A percentile compares a stretch with the other conserved stretches of the same genome.
phyloP scores from a whole-genome alignment of 1,140 invertebrate genomes.

The Trichonephila clavipes region DNA sequence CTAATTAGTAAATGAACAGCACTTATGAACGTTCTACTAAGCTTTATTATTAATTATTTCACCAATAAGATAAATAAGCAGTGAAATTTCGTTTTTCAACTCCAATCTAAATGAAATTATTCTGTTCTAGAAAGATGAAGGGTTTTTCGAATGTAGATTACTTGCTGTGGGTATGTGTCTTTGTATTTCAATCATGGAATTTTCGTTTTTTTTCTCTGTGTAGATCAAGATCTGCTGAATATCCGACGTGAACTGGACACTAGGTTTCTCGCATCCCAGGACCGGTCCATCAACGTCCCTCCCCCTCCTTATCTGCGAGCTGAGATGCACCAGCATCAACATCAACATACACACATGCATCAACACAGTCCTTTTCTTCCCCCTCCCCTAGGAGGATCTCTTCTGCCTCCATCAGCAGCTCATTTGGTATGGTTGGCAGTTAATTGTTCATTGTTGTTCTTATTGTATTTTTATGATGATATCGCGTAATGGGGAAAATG shows the following conservation, averaged over 20 bases:
- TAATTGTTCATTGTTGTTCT: background rate
- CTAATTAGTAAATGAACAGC: no score
- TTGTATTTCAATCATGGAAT: no score
- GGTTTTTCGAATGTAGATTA: no score
- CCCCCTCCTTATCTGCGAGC: slow-evolving; percentile 87
- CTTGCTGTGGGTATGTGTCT: no score
- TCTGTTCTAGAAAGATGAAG: no score
- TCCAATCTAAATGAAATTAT: no score
- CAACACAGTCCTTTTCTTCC: slow-evolving; percentile 84
- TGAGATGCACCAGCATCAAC: slow-evolving; percentile 94
- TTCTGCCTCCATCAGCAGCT: slow-evolving; percentile 78
- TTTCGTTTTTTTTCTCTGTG: slow-evolving; percentile 25
- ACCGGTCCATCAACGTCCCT: slow-evolving; percentile 84
- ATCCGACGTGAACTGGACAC: slow-evolving; percentile 92
- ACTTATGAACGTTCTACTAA: no score
- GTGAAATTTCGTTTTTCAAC: no score
- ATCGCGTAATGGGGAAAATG: background rate
- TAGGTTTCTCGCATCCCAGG: slow-evolving; percentile 90
- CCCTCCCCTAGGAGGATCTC: slow-evolving; percentile 83
- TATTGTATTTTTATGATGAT: background rate
- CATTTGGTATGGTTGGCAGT: slow-evolving; percentile 54
- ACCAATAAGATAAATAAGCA: no score
- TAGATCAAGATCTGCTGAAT: slow-evolving; percentile 86
- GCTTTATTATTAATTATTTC: no score
- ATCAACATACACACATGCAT: slow-evolving; percentile 94